phyloP scores from a whole-genome alignment of 2,113 vertebrate genomes.

The Athene noctua region DNA sequence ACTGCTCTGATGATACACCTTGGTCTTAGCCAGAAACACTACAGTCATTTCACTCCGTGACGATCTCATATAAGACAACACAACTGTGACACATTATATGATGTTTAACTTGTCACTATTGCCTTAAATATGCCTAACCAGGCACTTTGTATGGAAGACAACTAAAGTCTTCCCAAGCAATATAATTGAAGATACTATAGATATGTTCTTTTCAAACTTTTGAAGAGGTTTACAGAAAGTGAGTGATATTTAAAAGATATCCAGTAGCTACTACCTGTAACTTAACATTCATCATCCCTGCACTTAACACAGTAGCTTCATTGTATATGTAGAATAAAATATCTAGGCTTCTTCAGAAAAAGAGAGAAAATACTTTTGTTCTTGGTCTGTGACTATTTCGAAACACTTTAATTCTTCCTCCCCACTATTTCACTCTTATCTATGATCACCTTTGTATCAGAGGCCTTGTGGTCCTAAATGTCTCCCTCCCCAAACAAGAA shows the following conservation, averaged over 20 bases:
- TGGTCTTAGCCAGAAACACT: background rate
- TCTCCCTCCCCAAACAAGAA: background rate
- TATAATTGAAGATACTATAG: background rate
- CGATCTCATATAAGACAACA: background rate
- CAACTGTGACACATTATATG: background rate
- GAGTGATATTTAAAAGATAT: background rate
- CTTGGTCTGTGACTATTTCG: background rate
- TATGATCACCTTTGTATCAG: background rate
- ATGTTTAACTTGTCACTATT: background rate
- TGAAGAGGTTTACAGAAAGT: background rate
- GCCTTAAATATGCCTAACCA: background rate
- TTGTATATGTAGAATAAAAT: background rate
- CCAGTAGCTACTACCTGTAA: background rate
- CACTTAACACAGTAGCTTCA: background rate
- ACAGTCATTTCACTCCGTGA: background rate
- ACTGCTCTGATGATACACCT: background rate
- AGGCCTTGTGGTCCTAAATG: background rate
- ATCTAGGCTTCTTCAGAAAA: background rate
- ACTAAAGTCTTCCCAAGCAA: background rate
- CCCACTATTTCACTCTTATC: background rate
- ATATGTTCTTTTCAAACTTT: background rate
- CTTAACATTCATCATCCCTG: background rate
- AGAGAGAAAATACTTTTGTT: background rate
- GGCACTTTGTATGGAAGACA: background rate
- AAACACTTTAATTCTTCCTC: background rate